Evolutionary conservation across 2,113 vertebrate genomes (phyloP).

Genomic region (Butorides virescens): DNA sequence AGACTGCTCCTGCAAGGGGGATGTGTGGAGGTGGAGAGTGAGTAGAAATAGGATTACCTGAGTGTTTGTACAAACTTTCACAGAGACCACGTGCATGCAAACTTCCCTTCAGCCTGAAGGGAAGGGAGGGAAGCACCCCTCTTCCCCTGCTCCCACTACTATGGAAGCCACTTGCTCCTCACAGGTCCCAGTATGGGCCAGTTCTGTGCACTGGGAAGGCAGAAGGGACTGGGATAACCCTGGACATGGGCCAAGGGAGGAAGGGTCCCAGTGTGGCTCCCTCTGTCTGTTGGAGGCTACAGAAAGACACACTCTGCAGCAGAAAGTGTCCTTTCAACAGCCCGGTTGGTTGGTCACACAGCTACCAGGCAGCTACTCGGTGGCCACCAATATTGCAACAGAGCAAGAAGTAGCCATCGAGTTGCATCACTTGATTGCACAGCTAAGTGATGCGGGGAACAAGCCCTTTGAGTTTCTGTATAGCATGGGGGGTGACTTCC

Average conservation of each 20-base stretch:
- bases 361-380: background rate
- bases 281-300: background rate
- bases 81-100: rapidly evolving
- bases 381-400: background rate
- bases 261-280: background rate
- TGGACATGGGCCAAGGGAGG: background rate
- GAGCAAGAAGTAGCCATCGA: background rate
- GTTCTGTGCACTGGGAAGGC: background rate
- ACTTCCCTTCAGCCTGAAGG: background rate
- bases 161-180: background rate
- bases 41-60: background rate
- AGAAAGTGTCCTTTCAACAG: background rate
- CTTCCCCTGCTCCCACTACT: background rate
- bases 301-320: background rate
- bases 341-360: background rate
- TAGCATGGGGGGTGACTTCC: background rate
- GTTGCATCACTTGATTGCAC: background rate
- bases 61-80: background rate
- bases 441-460: background rate
- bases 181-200: background rate
- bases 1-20: background rate
- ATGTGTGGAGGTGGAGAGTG: background rate
- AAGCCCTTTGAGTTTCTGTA: background rate
- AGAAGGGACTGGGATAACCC: background rate
- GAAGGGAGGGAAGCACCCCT: background rate